These are phyloP conservation scores for Mystacides longicornis DNA, from an alignment of 2,888 invertebrate species.

Conservation along the genomic window DNA sequence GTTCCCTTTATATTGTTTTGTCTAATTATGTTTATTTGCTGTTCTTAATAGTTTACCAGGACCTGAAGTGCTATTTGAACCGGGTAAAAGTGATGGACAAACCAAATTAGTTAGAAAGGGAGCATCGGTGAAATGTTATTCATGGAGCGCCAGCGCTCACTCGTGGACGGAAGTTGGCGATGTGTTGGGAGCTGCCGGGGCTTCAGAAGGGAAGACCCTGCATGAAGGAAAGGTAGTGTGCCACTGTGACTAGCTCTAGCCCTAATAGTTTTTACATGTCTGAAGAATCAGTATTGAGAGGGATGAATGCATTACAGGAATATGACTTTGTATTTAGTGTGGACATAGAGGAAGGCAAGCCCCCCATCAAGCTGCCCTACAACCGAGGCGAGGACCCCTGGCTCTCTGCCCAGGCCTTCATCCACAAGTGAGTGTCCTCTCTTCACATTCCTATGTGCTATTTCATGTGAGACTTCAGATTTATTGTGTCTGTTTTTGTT, in stretches of 20 bases:
- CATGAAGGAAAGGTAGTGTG: conserved; percentile 68
- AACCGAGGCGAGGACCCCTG: conserved; percentile 89
- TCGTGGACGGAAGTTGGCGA: conserved; percentile 86
- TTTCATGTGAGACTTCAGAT: no score
- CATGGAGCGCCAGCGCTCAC: conserved; percentile 58
- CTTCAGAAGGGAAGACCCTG: conserved; percentile 67
- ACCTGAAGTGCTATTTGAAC: conserved; percentile 63
- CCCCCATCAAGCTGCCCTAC: conserved; percentile 84
- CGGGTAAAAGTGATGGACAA: conserved; percentile 76
- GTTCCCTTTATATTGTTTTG: background rate
- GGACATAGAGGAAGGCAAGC: conserved; percentile 87
- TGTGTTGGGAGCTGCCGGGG: conserved; percentile 71
- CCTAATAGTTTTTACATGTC: background rate
- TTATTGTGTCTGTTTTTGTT: no score
- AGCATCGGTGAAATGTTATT: conserved; percentile 68
- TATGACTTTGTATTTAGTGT: conserved; percentile 95
- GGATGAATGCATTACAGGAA: conserved; percentile 40
- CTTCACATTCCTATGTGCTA: background rate
- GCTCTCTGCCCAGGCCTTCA: conserved; percentile 83
- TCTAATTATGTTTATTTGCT: background rate
- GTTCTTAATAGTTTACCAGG: conserved; percentile 64
- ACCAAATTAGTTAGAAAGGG: conserved; percentile 72
- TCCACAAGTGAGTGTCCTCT: conserved; percentile 53
- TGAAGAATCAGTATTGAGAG: background rate
- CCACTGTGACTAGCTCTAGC: no score